Percentiles rank a stretch among this genome's conserved stretches.
phyloP scores from a whole-genome alignment of 92 coral and sea anemone species.

The Virgularia gustaviana region DNA sequence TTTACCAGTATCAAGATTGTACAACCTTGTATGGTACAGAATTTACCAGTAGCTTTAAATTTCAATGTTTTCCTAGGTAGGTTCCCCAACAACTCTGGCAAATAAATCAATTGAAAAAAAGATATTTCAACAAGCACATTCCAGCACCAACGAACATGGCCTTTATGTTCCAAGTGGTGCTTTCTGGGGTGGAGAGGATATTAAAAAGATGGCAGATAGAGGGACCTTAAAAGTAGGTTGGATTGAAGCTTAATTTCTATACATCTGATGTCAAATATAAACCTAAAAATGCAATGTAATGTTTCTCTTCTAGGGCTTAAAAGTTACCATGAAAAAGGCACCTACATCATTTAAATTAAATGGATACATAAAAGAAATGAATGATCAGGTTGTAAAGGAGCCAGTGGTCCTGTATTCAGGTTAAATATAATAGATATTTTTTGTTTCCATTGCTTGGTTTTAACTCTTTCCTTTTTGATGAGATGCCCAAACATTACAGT shows the following conservation, averaged over 20 bases:
- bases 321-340: constrained; percentile 75
- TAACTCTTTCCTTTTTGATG: too few relatives aligned
- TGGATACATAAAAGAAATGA: constrained; percentile 66
- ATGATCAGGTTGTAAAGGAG: constrained; percentile 55
- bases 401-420: constrained; percentile 75
- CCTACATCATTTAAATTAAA: constrained; percentile 65
- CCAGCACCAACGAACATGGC: constrained; percentile 51
- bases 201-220: constrained; percentile 71
- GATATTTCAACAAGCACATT: constrained; percentile 52
- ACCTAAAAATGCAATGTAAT: too few relatives aligned
- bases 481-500: too few relatives aligned
- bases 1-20: too few relatives aligned
- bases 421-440: background rate
- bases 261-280: background rate
- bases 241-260: background rate
- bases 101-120: constrained; percentile 49
- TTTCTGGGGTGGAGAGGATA: constrained; percentile 66
- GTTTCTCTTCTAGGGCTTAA: constrained; percentile 55
- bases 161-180: constrained; percentile 76
- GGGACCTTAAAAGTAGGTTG: constrained; percentile 53
- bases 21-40: too few relatives aligned
- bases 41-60: too few relatives aligned
- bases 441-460: background rate
- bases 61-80: constrained; percentile 44
- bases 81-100: constrained; percentile 80